A percentile compares a stretch with the other conserved stretches of the same genome.
These are phyloP conservation scores for Mesoclemmys tuberculata DNA, from an alignment of 2,113 vertebrate species.

Conservation along the genomic window DNA sequence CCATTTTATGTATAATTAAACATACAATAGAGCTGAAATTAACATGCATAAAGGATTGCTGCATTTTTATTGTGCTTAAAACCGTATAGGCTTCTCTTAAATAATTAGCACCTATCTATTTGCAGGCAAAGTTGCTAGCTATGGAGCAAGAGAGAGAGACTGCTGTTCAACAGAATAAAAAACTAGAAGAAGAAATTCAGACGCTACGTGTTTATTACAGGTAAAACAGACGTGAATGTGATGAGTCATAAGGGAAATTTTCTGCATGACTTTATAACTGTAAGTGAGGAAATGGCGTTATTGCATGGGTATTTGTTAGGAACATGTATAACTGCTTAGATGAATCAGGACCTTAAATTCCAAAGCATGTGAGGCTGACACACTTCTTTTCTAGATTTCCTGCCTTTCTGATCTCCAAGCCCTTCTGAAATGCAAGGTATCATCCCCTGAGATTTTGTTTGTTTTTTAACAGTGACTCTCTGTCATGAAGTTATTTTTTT, in stretches of 20 bases:
- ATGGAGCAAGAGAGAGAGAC: slow-evolving; percentile 82
- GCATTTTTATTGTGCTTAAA: not conserved
- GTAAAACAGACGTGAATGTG: slow-evolving; percentile 75
- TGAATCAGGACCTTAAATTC: slow-evolving; percentile 54
- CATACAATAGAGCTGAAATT: not conserved
- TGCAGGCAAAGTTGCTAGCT: slow-evolving; percentile 79
- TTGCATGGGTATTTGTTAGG: slow-evolving; percentile 58
- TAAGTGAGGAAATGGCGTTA: slow-evolving; percentile 64
- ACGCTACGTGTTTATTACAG: slow-evolving; percentile 83
- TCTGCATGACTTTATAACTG: slow-evolving; percentile 31
- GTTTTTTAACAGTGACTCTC: not conserved
- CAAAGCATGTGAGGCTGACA: not conserved
- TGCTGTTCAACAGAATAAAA: slow-evolving; percentile 78
- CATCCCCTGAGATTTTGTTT: slow-evolving; percentile 29
- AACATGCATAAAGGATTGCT: not conserved
- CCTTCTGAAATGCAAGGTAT: not conserved
- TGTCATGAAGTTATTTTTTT: not conserved
- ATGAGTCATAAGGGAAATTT: slow-evolving; percentile 50
- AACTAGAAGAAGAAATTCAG: slow-evolving; percentile 84
- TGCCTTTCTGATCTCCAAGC: slow-evolving; percentile 55
- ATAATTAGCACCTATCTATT: not conserved
- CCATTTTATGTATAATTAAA: not conserved
- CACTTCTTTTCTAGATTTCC: slow-evolving; percentile 12
- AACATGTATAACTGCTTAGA: slow-evolving; percentile 49
- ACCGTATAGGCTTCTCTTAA: not conserved